phyloP scores from a whole-genome alignment of 2,113 vertebrate genomes.

The Bubalus kerabau region DNA sequence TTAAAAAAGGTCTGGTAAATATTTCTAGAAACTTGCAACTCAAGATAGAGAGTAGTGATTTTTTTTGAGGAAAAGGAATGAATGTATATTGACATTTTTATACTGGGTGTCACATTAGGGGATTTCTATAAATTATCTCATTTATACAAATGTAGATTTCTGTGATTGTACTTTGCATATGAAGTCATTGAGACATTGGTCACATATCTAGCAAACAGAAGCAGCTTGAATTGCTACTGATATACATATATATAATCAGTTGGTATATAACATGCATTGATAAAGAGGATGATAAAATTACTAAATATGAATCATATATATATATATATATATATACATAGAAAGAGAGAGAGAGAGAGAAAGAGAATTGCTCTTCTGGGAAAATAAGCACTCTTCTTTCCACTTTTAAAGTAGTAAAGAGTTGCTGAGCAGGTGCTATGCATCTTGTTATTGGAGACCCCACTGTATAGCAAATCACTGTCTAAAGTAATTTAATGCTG shows the following conservation, averaged over 20 bases:
- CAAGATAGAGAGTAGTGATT: not conserved
- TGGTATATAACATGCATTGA: not conserved
- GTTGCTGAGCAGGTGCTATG: rapidly evolving
- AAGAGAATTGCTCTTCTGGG: not conserved
- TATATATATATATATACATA: no score
- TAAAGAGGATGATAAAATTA: no score
- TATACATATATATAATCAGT: not conserved
- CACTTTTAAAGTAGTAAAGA: not conserved
- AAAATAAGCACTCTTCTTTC: not conserved
- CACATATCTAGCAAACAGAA: not conserved
- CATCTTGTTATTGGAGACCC: not conserved
- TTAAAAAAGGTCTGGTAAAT: not conserved
- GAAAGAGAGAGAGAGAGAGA: not conserved
- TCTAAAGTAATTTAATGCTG: not conserved
- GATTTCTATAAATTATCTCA: not conserved
- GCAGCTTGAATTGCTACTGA: not conserved
- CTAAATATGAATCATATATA: not conserved
- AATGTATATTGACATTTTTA: not conserved
- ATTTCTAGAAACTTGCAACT: slow-evolving; percentile 22
- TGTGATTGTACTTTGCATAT: not conserved
- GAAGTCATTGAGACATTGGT: not conserved
- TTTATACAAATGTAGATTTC: not conserved
- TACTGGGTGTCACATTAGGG: not conserved
- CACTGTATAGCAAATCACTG: not conserved
- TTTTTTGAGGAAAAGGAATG: not conserved